Percentiles rank a stretch among this genome's conserved stretches.
Conservation (phyloP, 2,797 vertebrate species). For the Tangara arthus region DNA sequence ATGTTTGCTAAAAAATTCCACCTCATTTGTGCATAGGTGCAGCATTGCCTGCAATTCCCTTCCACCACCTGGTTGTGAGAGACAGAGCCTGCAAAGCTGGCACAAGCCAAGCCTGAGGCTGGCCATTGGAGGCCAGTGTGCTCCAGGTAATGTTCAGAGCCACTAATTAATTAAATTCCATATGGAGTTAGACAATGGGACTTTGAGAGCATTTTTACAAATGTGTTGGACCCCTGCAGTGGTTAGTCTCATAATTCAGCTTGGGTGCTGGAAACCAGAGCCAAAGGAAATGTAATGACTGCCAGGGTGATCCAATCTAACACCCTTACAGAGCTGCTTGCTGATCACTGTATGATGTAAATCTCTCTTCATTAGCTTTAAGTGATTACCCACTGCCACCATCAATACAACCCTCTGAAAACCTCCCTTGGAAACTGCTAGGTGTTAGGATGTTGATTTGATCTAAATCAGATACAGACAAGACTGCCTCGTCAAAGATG, state of each 20-base stretch:
- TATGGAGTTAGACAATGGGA: background rate
- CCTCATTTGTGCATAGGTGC: background rate
- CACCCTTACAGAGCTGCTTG: background rate
- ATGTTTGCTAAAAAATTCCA: background rate
- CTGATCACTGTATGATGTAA: background rate
- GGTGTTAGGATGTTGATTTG: background rate
- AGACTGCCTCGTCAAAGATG: background rate
- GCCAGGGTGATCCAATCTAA: background rate
- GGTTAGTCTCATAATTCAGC: background rate
- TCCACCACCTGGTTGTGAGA: accelerated
- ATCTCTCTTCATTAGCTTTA: background rate
- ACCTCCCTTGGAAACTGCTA: background rate
- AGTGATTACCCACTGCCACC: background rate
- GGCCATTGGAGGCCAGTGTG: background rate
- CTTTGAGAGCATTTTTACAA: background rate
- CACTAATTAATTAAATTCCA: background rate
- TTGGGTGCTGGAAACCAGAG: background rate
- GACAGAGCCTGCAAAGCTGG: background rate
- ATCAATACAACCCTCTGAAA: background rate
- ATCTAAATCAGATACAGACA: background rate
- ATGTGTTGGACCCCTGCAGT: background rate
- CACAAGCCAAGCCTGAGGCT: background rate
- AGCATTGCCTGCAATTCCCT: background rate
- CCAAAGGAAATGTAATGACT: background rate
- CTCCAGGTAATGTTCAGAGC: background rate